Base-by-base conservation (phyloP, 1,140 invertebrate species). In the Cydia fagiglandana region DNA sequence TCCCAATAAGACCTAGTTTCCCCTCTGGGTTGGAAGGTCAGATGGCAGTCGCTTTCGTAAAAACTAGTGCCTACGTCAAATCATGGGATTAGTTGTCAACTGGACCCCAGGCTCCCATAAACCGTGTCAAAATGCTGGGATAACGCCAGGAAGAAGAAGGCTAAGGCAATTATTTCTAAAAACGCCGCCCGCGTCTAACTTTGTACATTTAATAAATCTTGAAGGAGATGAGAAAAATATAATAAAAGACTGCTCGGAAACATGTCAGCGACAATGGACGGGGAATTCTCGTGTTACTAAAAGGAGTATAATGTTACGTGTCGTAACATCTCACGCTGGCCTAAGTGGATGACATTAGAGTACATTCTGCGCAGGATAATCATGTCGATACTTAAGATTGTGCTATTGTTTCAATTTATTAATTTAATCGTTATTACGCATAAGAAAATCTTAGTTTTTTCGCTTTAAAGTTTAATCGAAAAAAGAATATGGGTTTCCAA, bases 281-380 rank as follows among this genome's bases (percentile, higher is more conserved):
- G 34, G 34, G 15, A 70, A 41, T 15, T 70, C 30, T 70, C 34
- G 66, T 70, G 66, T 70, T 70, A 70, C 66, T 38, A 70, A 38
- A 68, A 38, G 64, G n/a, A 70, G 20, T 61, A 41, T 38, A 17
- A 45, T 45, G 34, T 38, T 70, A 70, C 66, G 66, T 47, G 45
- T 47, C 45, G 45, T 17, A 70, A 70, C 34, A 41, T 70, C 15
- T 61, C 56, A 12, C 56, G 9, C 15, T 12, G 9, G 50, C 50
- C 50, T 10, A n/a, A 1, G 9, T 0, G 20, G 56, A 24, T 61
- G 56, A 2, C 1, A 56, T 56, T 30, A 2, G 53, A 17, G 53
- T 24, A 24, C 15, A 53, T 53, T 61, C 10, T 10, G 20, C 0
- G 56, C 56, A 7, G 56, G 2, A 9, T 24, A 10, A 12, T 61